phyloP scores from a whole-genome alignment of 2,888 invertebrate genomes.

The Bhutanitis thaidina region DNA sequence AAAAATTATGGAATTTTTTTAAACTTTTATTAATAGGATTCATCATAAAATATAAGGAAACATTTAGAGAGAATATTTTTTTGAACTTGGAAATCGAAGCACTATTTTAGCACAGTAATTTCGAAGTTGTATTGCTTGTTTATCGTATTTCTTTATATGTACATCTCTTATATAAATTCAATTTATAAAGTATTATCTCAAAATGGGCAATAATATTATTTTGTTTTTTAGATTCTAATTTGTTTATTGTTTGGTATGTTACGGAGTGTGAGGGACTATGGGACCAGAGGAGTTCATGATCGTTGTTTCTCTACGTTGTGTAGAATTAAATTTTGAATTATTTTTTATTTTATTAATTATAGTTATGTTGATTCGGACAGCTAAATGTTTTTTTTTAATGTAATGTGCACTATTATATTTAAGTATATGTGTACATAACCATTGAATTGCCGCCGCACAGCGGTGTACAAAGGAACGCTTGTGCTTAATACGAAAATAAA shows the following conservation, averaged over 20 bases:
- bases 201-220: conserved; percentile 1
- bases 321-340: conserved; percentile 29
- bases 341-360: conserved; percentile 33
- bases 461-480: conserved; percentile 54
- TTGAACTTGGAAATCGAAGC: no score
- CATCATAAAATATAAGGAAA: no score
- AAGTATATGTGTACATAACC: conserved; percentile 47
- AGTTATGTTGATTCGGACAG: conserved; percentile 64
- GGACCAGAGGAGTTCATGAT: conserved; percentile 48
- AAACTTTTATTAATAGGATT: no score
- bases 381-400: conserved; percentile 58
- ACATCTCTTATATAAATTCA: conserved; percentile 4
- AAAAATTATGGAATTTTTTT: no score
- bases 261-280: conserved; percentile 40
- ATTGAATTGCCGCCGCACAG: conserved; percentile 24
- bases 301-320: conserved; percentile 43
- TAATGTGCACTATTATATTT: conserved; percentile 49
- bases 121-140: no score
- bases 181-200: neutral
- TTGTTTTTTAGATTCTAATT: conserved; percentile 9
- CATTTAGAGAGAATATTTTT: no score
- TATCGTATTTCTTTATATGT: no score
- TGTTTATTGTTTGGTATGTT: conserved; percentile 40
- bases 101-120: no score
- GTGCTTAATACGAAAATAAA: conserved; percentile 61